A percentile compares a stretch with the other conserved stretches of the same genome.
phyloP scores from a whole-genome alignment of 2,888 invertebrate genomes.

The Tachina grossa region DNA sequence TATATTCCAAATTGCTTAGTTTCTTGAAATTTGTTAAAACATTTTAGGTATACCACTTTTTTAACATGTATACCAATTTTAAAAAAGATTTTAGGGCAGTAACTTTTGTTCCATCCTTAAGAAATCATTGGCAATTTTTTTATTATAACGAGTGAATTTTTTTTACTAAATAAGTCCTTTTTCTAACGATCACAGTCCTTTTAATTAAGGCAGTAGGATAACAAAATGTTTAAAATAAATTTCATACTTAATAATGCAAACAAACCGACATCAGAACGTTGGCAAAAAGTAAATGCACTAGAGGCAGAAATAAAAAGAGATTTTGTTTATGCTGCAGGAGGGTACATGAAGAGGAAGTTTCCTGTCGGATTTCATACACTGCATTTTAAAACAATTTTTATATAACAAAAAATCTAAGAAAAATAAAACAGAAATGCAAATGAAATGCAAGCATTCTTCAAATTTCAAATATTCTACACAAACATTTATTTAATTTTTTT shows the following conservation, averaged over 20 bases:
- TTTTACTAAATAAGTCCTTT: background rate
- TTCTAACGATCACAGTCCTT: background rate
- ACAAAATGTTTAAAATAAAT: conserved; percentile 1
- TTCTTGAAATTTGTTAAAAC: too few species aligned
- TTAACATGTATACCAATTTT: too few species aligned
- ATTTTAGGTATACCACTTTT: too few species aligned
- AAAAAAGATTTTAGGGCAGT: too few species aligned
- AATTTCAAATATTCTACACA: conserved; percentile 15
- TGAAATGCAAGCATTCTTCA: conserved; percentile 46
- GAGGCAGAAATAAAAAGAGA: background rate
- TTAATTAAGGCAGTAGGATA: background rate
- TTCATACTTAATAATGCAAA: conserved; percentile 24
- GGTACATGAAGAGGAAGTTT: conserved; percentile 17
- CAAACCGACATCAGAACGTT: conserved; percentile 19
- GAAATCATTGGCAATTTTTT: background rate
- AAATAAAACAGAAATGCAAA: conserved; percentile 43
- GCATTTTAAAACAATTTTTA: conserved; percentile 38
- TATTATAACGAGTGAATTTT: background rate
- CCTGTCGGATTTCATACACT: conserved; percentile 31
- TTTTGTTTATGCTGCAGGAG: conserved; percentile 34
- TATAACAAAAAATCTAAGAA: background rate
- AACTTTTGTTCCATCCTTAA: too few species aligned
- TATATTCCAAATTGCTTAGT: too few species aligned
- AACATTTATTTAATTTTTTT: conserved; percentile 23
- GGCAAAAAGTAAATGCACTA: background rate